A percentile compares a stretch with the other conserved stretches of the same genome.
phyloP scores from a whole-genome alignment of 2,113 vertebrate genomes.

The Bettongia penicillata region DNA sequence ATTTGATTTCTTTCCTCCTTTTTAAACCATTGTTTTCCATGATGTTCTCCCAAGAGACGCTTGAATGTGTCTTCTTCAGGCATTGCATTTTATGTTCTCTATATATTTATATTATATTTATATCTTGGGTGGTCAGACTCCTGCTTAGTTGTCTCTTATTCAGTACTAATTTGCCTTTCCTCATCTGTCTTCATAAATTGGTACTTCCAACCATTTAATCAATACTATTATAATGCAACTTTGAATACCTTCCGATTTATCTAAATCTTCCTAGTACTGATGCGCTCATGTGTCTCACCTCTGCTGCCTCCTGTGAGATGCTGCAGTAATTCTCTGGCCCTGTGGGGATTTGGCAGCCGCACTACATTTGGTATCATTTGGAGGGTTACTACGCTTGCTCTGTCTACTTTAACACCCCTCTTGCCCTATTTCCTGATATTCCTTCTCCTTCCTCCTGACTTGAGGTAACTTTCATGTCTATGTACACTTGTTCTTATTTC shows the following conservation, averaged over 20 bases:
- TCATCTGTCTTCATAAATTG: background rate
- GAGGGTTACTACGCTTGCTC: background rate
- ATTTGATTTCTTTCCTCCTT: slow-evolving; percentile 54
- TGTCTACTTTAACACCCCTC: background rate
- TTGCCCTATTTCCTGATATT: slow-evolving; percentile 2
- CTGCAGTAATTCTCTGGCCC: slow-evolving; percentile 50
- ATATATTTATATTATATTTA: background rate
- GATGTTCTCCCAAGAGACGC: background rate
- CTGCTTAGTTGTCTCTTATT: background rate
- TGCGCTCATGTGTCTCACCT: slow-evolving; percentile 48
- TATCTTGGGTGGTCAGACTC: background rate
- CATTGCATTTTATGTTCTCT: background rate
- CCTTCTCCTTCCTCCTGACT: background rate
- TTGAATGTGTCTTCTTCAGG: background rate
- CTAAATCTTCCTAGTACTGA: slow-evolving; percentile 26
- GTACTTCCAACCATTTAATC: slow-evolving; percentile 49
- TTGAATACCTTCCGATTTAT: slow-evolving; percentile 42
- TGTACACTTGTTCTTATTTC: background rate
- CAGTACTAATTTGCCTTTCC: slow-evolving; percentile 35
- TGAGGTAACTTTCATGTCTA: background rate
- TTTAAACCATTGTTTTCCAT: slow-evolving; percentile 49
- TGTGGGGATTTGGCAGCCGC: slow-evolving; percentile 16
- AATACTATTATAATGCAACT: slow-evolving; percentile 22
- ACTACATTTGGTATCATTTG: slow-evolving; percentile 16
- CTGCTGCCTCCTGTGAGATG: slow-evolving; percentile 36